Conservation (phyloP, 2,113 vertebrate genomes). For the Ascaphus truei region DNA sequence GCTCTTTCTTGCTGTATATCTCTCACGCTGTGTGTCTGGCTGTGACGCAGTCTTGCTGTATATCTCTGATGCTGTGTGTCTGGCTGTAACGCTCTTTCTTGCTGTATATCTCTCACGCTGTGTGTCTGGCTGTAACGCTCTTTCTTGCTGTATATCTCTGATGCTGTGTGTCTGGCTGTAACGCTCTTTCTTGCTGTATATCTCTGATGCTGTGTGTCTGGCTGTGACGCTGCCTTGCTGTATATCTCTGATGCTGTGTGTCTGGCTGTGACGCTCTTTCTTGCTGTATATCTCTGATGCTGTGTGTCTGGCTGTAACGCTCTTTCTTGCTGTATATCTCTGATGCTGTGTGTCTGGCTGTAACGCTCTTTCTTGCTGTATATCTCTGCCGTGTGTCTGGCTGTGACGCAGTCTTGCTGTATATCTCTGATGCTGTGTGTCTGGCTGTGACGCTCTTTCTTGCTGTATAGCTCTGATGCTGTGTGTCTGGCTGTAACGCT, state of each 20-base stretch:
- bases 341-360: background rate
- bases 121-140: background rate
- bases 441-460: background rate
- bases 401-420: too few species aligned
- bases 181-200: background rate
- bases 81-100: background rate
- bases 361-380: background rate
- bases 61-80: background rate
- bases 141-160: background rate
- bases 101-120: background rate
- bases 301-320: background rate
- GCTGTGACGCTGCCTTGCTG: background rate
- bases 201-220: background rate
- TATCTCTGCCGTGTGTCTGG: slow-evolving; percentile 41
- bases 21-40: background rate
- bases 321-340: background rate
- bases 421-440: background rate
- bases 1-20: background rate
- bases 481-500: background rate
- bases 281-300: background rate
- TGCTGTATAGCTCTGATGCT: background rate
- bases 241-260: background rate
- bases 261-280: background rate
- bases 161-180: background rate
- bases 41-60: background rate